Evolutionary conservation across 1,140 invertebrate genomes (phyloP).

Genomic region (Drosophila kanapiae): DNA sequence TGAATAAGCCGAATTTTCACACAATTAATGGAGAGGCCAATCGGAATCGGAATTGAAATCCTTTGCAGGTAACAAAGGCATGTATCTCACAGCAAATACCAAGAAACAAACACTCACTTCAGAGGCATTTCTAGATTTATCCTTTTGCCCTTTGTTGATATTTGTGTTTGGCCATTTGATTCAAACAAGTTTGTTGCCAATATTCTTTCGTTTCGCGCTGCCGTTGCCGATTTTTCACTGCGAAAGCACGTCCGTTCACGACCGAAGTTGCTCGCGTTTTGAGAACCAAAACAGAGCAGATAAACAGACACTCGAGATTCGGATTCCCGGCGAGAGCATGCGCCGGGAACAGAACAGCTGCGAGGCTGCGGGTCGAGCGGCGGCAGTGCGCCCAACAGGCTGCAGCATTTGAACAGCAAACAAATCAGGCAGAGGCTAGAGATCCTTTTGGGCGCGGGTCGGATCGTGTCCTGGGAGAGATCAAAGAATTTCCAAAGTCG

Average conservation of each 20-base stretch:
- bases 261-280: conserved; percentile 74
- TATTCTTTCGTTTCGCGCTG: conserved; percentile 61
- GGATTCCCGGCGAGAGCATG: conserved; percentile 50
- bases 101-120: conserved; percentile 43
- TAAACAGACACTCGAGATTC: conserved; percentile 23
- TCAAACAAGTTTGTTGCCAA: conserved; percentile 74
- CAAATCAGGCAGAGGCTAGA: not conserved
- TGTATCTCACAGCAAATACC: not conserved
- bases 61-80: conserved; percentile 19
- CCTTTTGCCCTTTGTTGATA: conserved; percentile 42
- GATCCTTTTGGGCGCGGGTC: conserved; percentile 1
- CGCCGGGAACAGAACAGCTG: conserved; percentile 47
- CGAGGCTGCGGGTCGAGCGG: not conserved
- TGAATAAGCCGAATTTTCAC: conserved; percentile 22
- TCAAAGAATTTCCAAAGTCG: too few relatives aligned
- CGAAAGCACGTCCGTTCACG: conserved; percentile 65
- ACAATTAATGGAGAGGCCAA: not conserved
- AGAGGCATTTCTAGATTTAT: conserved; percentile 26
- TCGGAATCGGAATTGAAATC: conserved; percentile 1
- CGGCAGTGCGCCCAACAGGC: conserved; percentile 38
- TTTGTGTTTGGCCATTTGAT: conserved; percentile 43
- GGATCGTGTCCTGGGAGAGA: too few relatives aligned
- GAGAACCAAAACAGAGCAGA: conserved; percentile 76
- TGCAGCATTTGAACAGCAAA: conserved; percentile 16
- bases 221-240: conserved; percentile 20